Percentiles rank a stretch among this genome's conserved stretches.
These are phyloP conservation scores for Caradrina kadenii DNA, from an alignment of 2,888 invertebrate species.

Conservation along the genomic window DNA sequence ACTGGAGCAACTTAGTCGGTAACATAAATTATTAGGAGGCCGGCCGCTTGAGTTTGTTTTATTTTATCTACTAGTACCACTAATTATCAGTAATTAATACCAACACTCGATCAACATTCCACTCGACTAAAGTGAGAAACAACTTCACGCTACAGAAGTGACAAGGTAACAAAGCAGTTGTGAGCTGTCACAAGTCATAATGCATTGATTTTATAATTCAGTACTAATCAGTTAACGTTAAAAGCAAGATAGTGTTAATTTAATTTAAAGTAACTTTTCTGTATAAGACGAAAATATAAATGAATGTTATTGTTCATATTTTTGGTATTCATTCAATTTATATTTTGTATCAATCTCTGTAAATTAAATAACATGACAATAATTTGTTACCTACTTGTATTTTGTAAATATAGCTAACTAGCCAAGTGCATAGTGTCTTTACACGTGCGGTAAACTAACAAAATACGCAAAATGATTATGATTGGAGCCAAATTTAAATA, in stretches of 20 bases:
- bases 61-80: slow-evolving; percentile 29
- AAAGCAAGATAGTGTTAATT: slow-evolving; percentile 12
- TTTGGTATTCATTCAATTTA: slow-evolving; percentile 15
- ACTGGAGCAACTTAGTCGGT: neutral
- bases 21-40: neutral
- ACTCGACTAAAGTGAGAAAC: slow-evolving; percentile 22
- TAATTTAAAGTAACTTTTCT: slow-evolving; percentile 1
- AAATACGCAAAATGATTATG: slow-evolving; percentile 63
- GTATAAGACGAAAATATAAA: neutral
- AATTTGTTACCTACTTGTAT: neutral
- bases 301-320: neutral
- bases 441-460: slow-evolving; percentile 45
- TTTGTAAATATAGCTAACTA: slow-evolving; percentile 20
- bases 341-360: neutral
- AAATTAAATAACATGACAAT: slow-evolving; percentile 18
- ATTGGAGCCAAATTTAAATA: slow-evolving; percentile 72
- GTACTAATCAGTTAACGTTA: neutral
- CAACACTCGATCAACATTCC: neutral
- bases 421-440: slow-evolving; percentile 11
- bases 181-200: slow-evolving; percentile 27
- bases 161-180: slow-evolving; percentile 9
- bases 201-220: slow-evolving; percentile 8
- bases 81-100: neutral
- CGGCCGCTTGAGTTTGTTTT: neutral
- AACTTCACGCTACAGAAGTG: slow-evolving; percentile 24